A percentile compares a stretch with the other conserved stretches of the same genome.
Conservation (phyloP, 2,113 vertebrate species). For the Pelecanoides urinatrix region DNA sequence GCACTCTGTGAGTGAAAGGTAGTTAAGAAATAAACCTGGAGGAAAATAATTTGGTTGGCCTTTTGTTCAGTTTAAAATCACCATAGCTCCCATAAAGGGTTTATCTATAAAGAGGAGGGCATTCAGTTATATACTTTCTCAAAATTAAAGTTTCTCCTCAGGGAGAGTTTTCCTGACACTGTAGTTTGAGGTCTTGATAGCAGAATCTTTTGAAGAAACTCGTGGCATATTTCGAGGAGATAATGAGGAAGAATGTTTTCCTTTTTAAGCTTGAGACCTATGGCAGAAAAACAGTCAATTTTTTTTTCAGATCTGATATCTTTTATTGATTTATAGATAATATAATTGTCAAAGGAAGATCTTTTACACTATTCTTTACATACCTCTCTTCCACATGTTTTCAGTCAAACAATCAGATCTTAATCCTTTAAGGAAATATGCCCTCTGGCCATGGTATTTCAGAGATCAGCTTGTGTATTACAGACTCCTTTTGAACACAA, state of each 20-base stretch:
- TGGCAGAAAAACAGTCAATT: neutral
- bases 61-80: constrained; percentile 52
- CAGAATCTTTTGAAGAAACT: neutral
- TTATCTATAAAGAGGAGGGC: constrained; percentile 29
- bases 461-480: neutral
- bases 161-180: neutral
- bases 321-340: neutral
- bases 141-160: constrained; percentile 47
- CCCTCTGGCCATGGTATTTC: neutral
- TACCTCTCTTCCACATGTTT: neutral
- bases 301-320: neutral
- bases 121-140: constrained; percentile 45
- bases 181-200: neutral
- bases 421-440: neutral
- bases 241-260: neutral
- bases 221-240: neutral
- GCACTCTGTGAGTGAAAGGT: constrained; percentile 4
- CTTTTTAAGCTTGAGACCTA: neutral
- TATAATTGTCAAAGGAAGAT: neutral
- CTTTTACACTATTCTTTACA: neutral
- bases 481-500: neutral
- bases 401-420: neutral
- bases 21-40: constrained; percentile 49
- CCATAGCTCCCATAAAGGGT: neutral
- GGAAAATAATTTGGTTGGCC: constrained; percentile 12